Base-by-base conservation (phyloP, 1,140 invertebrate genomes). In the Leptopilina clavipes region DNA sequence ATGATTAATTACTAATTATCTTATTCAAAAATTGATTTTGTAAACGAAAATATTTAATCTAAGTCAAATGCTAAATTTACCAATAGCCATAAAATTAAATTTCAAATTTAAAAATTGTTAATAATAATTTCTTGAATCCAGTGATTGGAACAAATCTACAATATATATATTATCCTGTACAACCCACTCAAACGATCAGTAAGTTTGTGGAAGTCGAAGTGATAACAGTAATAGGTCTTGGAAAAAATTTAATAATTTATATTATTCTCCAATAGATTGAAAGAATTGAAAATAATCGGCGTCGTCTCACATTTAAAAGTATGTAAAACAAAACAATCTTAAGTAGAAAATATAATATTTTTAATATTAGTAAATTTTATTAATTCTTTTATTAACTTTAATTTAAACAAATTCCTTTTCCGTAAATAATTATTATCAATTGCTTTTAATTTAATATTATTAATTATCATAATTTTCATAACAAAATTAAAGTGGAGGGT, bases 91-190 rank as follows among this genome's bases (percentile, higher is more conserved):
- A 31, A 31, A 31, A 31, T 65, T 17, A 65, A 25, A 65, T 9
- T 12, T 14, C 8, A 54, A 11, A 43, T 17, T 14, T n/a, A 52
- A 52, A 52, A 52, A 52, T 52, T 17, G n/a, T 52, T 8, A n/a
- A 18, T 18, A 40, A 40, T 8, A 70, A 65, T 14, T 54, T 9
- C 71, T 18, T 54, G 40, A 56, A 45, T 65, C 25, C 56, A 25
- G 25, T 31, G 59, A 65, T 31, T 31, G 59, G 14, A 65, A 31
- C 59, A 65, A 45, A 45, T 45, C 19, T 12, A 14, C 70, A 52
- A 78, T 78, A 74, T 72, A 75, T 40, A 74, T 72, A 75, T 74
- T 74, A 78, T 78, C 52, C 43, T 71, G 54, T 54, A 31, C 71
- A n/a, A 14, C 48, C 22, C 22, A 56, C 52, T 77, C 72, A 45